phyloP scores from a whole-genome alignment of 2,888 invertebrate species.

The Abrostola tripartita region DNA sequence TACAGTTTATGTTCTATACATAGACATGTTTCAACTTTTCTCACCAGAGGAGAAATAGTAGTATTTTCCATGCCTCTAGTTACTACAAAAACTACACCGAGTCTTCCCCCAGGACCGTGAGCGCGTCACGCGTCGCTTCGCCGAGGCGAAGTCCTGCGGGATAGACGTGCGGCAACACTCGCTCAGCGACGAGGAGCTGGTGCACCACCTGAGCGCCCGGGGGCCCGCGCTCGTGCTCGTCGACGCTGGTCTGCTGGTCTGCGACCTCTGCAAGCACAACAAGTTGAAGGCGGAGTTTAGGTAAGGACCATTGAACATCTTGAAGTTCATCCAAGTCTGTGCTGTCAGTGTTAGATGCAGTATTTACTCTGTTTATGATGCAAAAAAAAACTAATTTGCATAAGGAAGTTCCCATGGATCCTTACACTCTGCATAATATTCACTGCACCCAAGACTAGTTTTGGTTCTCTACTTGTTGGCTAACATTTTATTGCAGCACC shows the following conservation, averaged over 20 bases:
- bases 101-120: slow-evolving; percentile 86
- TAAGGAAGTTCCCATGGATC: too few relatives aligned
- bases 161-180: slow-evolving; percentile 86
- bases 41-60: too few relatives aligned
- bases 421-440: too few relatives aligned
- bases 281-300: slow-evolving; percentile 85
- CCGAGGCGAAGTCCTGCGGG: slow-evolving; percentile 84
- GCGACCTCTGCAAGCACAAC: slow-evolving; percentile 90
- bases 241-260: slow-evolving; percentile 90
- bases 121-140: slow-evolving; percentile 89
- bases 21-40: too few relatives aligned
- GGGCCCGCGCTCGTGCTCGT: slow-evolving; percentile 91
- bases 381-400: too few relatives aligned
- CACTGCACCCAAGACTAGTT: too few relatives aligned
- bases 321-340: too few relatives aligned
- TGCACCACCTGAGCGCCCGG: slow-evolving; percentile 87
- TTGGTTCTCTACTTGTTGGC: neutral
- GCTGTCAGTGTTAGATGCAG: too few relatives aligned
- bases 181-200: slow-evolving; percentile 83
- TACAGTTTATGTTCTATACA: too few relatives aligned
- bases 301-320: too few relatives aligned
- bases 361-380: too few relatives aligned
- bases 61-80: too few relatives aligned
- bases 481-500: neutral
- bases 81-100: neutral